Percentiles rank a stretch among this genome's conserved stretches.
Conservation (phyloP, 2,888 invertebrate genomes). For the Euzophera pinguis region DNA sequence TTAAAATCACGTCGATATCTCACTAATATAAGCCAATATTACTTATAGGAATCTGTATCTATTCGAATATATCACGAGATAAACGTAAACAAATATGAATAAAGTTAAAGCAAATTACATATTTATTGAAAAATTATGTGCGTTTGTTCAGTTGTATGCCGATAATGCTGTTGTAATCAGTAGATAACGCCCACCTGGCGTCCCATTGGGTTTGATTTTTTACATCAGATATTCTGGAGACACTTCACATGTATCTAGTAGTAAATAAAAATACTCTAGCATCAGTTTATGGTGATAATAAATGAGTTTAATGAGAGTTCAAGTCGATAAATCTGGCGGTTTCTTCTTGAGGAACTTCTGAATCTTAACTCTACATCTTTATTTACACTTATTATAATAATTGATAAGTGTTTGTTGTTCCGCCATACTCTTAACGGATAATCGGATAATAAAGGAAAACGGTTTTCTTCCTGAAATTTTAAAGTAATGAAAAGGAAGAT, state of each 20-base stretch:
- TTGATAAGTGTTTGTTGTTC: too few species aligned
- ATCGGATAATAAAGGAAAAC: too few species aligned
- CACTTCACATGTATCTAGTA: conserved; percentile 4
- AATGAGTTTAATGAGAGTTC: neutral
- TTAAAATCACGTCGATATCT: conserved; percentile 17
- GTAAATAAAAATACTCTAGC: neutral
- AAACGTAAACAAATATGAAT: conserved; percentile 60
- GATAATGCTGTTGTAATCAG: conserved; percentile 66
- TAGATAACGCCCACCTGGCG: conserved; percentile 65
- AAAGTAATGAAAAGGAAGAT: too few species aligned
- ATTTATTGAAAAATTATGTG: conserved; percentile 59
- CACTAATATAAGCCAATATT: conserved; percentile 37
- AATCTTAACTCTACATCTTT: too few species aligned
- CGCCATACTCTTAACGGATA: too few species aligned
- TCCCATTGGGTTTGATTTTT: conserved; percentile 13
- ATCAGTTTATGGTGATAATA: neutral
- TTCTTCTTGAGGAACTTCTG: neutral
- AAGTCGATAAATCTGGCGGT: neutral
- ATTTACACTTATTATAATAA: too few species aligned
- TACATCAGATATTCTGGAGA: conserved; percentile 6
- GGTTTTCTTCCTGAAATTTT: too few species aligned
- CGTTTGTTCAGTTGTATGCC: conserved; percentile 47
- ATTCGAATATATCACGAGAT: conserved; percentile 50
- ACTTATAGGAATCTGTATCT: conserved; percentile 37
- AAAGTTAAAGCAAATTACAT: conserved; percentile 60